Evolutionary conservation across 2,888 invertebrate genomes (phyloP).

Genomic region (Acronicta alni): DNA sequence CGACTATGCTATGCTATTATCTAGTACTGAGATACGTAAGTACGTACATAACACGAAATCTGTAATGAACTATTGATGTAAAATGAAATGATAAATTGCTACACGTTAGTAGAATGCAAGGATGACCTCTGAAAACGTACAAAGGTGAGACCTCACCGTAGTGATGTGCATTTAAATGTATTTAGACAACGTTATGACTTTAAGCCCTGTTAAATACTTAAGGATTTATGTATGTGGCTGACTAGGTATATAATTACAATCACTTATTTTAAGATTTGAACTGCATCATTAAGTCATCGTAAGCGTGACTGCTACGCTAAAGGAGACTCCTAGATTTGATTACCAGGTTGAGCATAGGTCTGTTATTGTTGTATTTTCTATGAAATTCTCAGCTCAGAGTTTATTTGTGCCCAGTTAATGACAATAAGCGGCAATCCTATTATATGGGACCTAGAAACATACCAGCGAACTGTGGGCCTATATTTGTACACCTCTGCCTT

Average conservation of each 20-base stretch:
- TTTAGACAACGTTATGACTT: conserved; percentile 46
- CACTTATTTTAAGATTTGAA: not conserved
- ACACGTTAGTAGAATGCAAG: conserved; percentile 47
- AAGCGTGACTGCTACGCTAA: no score
- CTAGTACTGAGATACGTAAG: conserved; percentile 5
- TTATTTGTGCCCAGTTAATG: no score
- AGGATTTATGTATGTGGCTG: conserved; percentile 27
- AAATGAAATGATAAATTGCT: conserved; percentile 57
- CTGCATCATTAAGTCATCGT: no score
- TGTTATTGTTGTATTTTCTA: no score
- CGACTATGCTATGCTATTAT: conserved; percentile 19
- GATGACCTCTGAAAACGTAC: conserved; percentile 58
- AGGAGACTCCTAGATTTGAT: no score
- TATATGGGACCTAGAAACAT: no score
- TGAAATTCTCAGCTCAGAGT: no score
- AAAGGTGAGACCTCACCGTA: conserved; percentile 51
- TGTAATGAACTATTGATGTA: conserved; percentile 60
- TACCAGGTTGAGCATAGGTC: no score
- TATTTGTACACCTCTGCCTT: no score
- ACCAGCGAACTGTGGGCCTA: no score
- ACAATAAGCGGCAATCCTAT: no score
- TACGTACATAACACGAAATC: conserved; percentile 45
- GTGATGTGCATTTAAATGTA: conserved; percentile 48
- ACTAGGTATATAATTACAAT: conserved; percentile 9
- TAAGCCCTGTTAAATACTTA: conserved; percentile 35